These are phyloP conservation scores for Epinotia brunnichana DNA, from an alignment of 2,888 invertebrate species.

Conservation along the genomic window DNA sequence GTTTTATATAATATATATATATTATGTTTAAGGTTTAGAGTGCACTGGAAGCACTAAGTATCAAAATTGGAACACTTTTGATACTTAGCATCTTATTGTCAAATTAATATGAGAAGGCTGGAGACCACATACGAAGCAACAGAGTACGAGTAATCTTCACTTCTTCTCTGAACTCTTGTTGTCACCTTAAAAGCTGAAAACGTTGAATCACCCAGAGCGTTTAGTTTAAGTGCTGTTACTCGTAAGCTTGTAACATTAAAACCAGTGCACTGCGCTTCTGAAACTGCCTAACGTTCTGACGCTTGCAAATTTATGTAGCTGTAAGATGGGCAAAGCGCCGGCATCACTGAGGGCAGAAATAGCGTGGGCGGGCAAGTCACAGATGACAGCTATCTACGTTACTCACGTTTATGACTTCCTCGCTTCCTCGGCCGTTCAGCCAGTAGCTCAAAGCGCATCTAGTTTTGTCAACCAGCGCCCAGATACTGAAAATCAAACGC, in stretches of 20 bases:
- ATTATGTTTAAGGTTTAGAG: no score
- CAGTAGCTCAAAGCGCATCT: slow-evolving; percentile 51
- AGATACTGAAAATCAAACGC: slow-evolving; percentile 12
- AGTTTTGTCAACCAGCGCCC: slow-evolving; percentile 29
- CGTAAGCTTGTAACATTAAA: slow-evolving; percentile 47
- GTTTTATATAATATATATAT: no score
- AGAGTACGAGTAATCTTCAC: slow-evolving; percentile 29
- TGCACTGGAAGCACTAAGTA: neutral
- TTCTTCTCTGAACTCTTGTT: slow-evolving; percentile 13
- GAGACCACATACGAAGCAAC: slow-evolving; percentile 29
- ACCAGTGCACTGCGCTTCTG: slow-evolving; percentile 56
- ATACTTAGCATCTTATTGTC: no score
- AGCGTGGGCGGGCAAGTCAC: slow-evolving; percentile 80
- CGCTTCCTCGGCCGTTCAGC: slow-evolving; percentile 83
- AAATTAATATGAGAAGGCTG: neutral
- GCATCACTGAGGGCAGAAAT: slow-evolving; percentile 76
- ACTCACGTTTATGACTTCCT: slow-evolving; percentile 78
- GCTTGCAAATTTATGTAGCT: slow-evolving; percentile 58
- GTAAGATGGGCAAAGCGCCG: slow-evolving; percentile 62
- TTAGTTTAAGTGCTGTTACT: slow-evolving; percentile 42
- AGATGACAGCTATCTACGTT: slow-evolving; percentile 77
- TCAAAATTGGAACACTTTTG: neutral
- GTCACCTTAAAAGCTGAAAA: slow-evolving; percentile 31
- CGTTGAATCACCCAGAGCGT: slow-evolving; percentile 30
- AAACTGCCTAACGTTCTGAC: slow-evolving; percentile 64